A percentile compares a stretch with the other conserved stretches of the same genome.
These are phyloP conservation scores for Micromussa lordhowensis DNA, from an alignment of 92 coral and sea anemone species.

Conservation along the genomic window DNA sequence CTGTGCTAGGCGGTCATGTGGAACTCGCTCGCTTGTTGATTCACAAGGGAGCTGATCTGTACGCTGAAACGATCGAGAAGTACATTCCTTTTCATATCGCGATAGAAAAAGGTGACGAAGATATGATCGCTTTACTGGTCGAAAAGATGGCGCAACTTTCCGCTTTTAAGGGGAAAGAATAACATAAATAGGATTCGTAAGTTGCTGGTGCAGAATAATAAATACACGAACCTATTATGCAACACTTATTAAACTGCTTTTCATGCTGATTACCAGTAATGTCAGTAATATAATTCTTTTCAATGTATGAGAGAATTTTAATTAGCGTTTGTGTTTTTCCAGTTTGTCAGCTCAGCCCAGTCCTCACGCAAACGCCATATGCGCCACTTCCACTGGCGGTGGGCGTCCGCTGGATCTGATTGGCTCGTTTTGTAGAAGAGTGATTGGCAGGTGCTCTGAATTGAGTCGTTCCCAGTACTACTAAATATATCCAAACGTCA, in stretches of 20 bases:
- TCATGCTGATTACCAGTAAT: neutral
- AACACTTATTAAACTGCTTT: neutral
- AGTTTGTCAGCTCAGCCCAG: neutral
- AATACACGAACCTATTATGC: neutral
- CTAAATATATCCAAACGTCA: too few species aligned
- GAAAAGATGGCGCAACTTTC: conserved; percentile 55
- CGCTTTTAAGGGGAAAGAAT: conserved; percentile 16
- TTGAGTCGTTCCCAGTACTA: neutral
- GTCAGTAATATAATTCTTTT: neutral
- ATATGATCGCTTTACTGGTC: conserved; percentile 49
- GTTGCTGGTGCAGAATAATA: neutral
- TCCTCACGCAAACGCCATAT: neutral
- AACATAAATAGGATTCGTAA: neutral
- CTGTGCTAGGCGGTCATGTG: conserved; percentile 62
- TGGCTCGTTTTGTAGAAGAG: too few species aligned
- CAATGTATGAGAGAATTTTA: neutral
- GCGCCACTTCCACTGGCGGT: neutral
- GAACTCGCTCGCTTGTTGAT: conserved; percentile 53
- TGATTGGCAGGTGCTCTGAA: neutral
- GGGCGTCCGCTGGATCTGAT: neutral
- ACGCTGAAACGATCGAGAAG: conserved; percentile 60
- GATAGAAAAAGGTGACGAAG: conserved; percentile 51
- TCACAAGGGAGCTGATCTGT: conserved; percentile 53
- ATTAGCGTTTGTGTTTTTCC: neutral
- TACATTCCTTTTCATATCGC: conserved; percentile 66